Conservation (phyloP, 2,888 invertebrate species). For the Cheilosia vulpina region DNA sequence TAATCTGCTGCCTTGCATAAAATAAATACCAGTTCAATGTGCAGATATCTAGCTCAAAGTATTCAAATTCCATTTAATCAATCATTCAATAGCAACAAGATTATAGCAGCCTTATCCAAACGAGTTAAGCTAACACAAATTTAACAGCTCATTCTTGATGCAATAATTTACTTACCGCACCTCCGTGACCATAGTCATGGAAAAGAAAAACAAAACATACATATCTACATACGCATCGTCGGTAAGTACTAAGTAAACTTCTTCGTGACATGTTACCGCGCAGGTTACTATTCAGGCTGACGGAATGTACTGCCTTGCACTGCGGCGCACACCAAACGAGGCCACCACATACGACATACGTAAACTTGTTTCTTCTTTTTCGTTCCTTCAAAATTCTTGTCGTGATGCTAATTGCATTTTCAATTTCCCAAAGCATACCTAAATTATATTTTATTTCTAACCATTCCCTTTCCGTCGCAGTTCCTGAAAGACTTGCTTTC, state of each 20-base stretch:
- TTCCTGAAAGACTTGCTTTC: slow-evolving; percentile 9
- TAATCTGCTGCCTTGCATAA: background rate
- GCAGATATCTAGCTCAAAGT: background rate
- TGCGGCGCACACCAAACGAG: slow-evolving; percentile 22
- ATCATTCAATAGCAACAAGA: slow-evolving; percentile 20
- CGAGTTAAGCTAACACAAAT: slow-evolving; percentile 15
- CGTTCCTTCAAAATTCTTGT: slow-evolving; percentile 31
- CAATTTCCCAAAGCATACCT: slow-evolving; percentile 38
- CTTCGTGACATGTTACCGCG: background rate
- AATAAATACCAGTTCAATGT: background rate
- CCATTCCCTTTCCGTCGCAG: slow-evolving; percentile 1
- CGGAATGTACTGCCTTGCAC: slow-evolving; percentile 12
- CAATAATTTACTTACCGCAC: slow-evolving; percentile 29
- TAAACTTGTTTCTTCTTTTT: slow-evolving; percentile 35
- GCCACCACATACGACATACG: slow-evolving; percentile 31
- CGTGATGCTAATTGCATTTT: slow-evolving; percentile 40
- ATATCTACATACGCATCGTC: background rate
- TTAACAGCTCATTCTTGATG: slow-evolving; percentile 35
- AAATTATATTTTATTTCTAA: slow-evolving; percentile 44
- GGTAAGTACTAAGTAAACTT: slow-evolving; percentile 1
- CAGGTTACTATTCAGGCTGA: slow-evolving; percentile 26
- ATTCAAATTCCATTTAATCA: slow-evolving; percentile 27
- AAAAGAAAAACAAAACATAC: background rate
- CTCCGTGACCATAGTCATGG: slow-evolving; percentile 10
- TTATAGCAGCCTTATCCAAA: slow-evolving; percentile 9